These are phyloP conservation scores for Coptodon rendalli DNA, from an alignment of 2,113 vertebrate species.

Conservation along the genomic window DNA sequence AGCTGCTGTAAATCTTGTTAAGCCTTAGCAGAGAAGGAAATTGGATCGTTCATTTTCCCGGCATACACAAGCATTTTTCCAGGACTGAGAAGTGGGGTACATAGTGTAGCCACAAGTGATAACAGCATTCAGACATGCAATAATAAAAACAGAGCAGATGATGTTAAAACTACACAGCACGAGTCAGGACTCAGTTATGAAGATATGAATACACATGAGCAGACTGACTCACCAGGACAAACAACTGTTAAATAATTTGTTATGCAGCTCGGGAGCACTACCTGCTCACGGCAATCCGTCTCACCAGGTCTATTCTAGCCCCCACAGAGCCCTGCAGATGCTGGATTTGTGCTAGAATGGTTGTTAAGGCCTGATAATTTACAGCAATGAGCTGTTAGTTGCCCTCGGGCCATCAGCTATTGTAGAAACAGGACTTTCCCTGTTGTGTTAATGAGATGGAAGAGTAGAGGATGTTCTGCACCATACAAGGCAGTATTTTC, in stretches of 20 bases:
- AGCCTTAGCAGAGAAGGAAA: not conserved
- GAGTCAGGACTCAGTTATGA: not conserved
- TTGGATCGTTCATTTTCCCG: not conserved
- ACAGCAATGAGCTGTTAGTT: conserved; percentile 38
- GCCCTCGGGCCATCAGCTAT: conserved; percentile 21
- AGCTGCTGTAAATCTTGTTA: not conserved
- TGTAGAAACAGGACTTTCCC: conserved; percentile 35
- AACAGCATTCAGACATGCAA: not conserved
- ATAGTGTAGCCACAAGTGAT: not conserved
- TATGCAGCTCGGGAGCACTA: conserved; percentile 33
- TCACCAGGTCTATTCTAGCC: conserved; percentile 26
- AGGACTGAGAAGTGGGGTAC: not conserved
- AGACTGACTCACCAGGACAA: conserved; percentile 44
- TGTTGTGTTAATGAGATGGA: conserved; percentile 45
- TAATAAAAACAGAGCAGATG: not conserved
- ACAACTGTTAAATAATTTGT: conserved; percentile 57
- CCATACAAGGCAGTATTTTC: not conserved
- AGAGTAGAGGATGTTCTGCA: not conserved
- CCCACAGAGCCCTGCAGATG: conserved; percentile 41
- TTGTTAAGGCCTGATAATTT: conserved; percentile 53
- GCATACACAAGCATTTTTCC: not conserved
- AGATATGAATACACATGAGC: conserved; percentile 43
- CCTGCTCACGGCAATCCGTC: conserved; percentile 43
- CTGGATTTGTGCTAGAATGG: conserved; percentile 32
- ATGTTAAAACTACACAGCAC: conserved; percentile 6